Evolutionary conservation across 37 sponge, comb jelly and placozoan genomes (phyloP).

Genomic region (Chondrilla cf. caribensis): DNA sequence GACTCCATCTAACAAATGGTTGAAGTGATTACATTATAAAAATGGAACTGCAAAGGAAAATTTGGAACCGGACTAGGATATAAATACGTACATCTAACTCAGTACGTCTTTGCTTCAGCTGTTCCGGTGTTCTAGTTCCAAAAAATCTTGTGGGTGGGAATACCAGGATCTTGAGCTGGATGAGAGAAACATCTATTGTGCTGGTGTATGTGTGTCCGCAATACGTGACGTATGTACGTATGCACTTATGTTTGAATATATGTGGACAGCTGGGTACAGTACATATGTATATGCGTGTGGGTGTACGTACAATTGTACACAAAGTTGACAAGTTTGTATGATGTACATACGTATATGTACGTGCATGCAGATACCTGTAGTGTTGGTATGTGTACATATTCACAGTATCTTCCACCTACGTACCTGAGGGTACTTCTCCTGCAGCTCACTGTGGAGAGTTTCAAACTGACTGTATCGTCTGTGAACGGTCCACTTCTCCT

Average conservation of each 20-base stretch:
- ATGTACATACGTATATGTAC: too few species aligned
- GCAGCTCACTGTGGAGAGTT: slow-evolving; percentile 38
- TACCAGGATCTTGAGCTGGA: slow-evolving; percentile 29
- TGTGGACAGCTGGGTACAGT: too few species aligned
- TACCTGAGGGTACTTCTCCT: slow-evolving; percentile 38
- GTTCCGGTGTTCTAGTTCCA: slow-evolving; percentile 37
- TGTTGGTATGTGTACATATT: slow-evolving; percentile 1
- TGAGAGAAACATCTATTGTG: background rate
- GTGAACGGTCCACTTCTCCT: slow-evolving; percentile 43
- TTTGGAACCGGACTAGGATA: too few species aligned
- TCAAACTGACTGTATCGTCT: slow-evolving; percentile 51
- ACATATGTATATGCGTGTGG: too few species aligned
- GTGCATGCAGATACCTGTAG: too few species aligned
- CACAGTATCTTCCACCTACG: background rate
- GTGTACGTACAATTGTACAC: too few species aligned
- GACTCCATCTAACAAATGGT: too few species aligned
- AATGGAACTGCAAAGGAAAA: too few species aligned
- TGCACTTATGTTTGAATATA: too few species aligned
- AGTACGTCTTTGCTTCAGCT: slow-evolving; percentile 44
- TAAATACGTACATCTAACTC: slow-evolving; percentile 50
- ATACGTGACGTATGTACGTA: background rate
- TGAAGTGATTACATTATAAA: too few species aligned
- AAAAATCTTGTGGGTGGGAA: slow-evolving; percentile 69
- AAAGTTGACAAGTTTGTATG: too few species aligned
- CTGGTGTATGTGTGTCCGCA: slow-evolving; percentile 1